Conservation (phyloP, 2,113 vertebrate genomes). For the Phyllostomus discolor region DNA sequence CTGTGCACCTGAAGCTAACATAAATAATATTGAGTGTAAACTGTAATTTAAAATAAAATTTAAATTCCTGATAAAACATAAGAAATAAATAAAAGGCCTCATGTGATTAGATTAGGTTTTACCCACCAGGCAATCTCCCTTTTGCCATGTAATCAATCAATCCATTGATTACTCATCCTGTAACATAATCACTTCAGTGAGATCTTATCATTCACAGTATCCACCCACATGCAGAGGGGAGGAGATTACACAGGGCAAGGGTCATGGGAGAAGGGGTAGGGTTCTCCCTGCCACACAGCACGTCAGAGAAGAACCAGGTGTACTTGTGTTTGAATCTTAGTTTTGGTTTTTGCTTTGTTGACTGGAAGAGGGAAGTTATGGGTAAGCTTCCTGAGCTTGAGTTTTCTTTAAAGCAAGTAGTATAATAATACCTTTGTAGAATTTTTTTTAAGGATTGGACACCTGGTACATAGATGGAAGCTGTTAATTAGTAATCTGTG, state of each 20-base stretch:
- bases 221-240: neutral
- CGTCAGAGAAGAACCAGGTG: neutral
- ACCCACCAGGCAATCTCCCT: neutral
- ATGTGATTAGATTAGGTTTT: neutral
- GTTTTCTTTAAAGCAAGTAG: conserved; percentile 31
- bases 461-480: neutral
- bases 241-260: neutral
- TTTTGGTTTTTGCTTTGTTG: conserved; percentile 34
- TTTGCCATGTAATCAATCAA: neutral
- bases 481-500: neutral
- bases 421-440: neutral
- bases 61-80: neutral
- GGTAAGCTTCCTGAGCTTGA: neutral
- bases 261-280: neutral
- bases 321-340: conserved; percentile 17
- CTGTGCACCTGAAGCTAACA: no score
- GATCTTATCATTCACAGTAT: neutral
- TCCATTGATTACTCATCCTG: neutral
- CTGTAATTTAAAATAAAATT: neutral
- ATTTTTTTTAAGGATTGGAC: conserved; percentile 7
- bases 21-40: neutral
- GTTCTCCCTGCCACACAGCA: neutral
- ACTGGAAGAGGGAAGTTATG: neutral
- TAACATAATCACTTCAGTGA: neutral
- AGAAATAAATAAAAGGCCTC: neutral